These are phyloP conservation scores for Myotis davidii DNA, from an alignment of 2,113 vertebrate species.

Conservation along the genomic window DNA sequence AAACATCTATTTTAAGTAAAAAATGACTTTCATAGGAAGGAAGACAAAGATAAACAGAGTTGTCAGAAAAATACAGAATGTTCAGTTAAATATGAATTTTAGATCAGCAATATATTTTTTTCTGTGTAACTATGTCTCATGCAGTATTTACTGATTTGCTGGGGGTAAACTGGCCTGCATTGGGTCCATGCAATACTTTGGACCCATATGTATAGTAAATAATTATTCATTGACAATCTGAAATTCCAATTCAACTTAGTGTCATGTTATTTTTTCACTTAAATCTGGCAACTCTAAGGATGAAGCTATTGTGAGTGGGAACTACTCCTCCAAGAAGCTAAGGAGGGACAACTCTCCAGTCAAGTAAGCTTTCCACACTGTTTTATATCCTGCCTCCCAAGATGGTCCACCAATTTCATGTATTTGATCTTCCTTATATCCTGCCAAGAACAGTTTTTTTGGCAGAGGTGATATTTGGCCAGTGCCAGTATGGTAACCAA, in stretches of 20 bases:
- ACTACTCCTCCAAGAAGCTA: background rate
- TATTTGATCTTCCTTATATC: background rate
- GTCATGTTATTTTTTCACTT: background rate
- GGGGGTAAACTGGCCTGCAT: background rate
- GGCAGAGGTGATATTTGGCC: background rate
- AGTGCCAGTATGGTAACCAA: background rate
- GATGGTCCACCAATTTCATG: background rate
- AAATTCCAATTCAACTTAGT: background rate
- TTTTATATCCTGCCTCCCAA: background rate
- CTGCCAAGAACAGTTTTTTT: background rate
- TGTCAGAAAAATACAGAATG: background rate
- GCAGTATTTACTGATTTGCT: background rate
- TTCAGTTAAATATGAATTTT: slow-evolving; percentile 13
- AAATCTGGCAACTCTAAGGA: background rate
- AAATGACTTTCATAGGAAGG: background rate
- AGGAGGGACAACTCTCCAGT: background rate
- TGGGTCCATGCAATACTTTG: background rate
- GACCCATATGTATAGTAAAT: background rate
- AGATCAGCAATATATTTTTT: slow-evolving; percentile 4
- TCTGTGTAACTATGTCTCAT: background rate
- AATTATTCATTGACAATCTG: background rate
- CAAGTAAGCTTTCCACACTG: background rate
- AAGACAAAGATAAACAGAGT: background rate
- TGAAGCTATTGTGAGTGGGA: background rate
- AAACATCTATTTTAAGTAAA: slow-evolving; percentile 25